Conservation (phyloP, 2,797 vertebrate genomes). For the Nyctalus aviator region DNA sequence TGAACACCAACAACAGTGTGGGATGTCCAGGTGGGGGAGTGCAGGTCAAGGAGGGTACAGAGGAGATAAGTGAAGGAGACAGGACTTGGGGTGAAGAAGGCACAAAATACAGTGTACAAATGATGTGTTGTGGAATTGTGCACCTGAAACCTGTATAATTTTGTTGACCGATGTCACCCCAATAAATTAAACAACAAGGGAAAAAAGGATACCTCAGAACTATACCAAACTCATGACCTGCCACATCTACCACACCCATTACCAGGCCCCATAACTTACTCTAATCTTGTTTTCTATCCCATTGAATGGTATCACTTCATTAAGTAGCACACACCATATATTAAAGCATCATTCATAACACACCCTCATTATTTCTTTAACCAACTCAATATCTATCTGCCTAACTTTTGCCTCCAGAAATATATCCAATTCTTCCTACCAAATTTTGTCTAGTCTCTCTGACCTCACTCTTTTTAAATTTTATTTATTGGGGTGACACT, state of each 20-base stretch:
- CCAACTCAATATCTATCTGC: neutral
- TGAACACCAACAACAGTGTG: neutral
- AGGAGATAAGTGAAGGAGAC: too few relatives aligned
- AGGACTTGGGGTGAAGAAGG: too few relatives aligned
- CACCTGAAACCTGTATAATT: too few relatives aligned
- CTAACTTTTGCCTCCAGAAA: conserved; percentile 5
- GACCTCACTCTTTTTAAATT: neutral
- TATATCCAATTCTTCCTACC: neutral
- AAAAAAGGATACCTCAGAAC: neutral
- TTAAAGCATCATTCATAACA: neutral
- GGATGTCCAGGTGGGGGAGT: too few relatives aligned
- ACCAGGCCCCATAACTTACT: neutral
- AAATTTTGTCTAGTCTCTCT: neutral
- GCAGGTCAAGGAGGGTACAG: too few relatives aligned
- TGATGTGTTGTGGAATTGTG: too few relatives aligned
- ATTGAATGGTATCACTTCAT: neutral
- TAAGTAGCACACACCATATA: neutral
- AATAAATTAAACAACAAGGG: too few relatives aligned
- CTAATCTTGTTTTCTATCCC: neutral
- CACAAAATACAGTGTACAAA: too few relatives aligned
- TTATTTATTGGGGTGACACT: neutral
- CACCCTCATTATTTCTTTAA: neutral
- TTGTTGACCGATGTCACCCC: too few relatives aligned
- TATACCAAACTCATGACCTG: neutral
- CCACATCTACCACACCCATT: neutral